These are phyloP conservation scores for Carollia perspicillata DNA, from an alignment of 2,113 vertebrate species.

Conservation along the genomic window DNA sequence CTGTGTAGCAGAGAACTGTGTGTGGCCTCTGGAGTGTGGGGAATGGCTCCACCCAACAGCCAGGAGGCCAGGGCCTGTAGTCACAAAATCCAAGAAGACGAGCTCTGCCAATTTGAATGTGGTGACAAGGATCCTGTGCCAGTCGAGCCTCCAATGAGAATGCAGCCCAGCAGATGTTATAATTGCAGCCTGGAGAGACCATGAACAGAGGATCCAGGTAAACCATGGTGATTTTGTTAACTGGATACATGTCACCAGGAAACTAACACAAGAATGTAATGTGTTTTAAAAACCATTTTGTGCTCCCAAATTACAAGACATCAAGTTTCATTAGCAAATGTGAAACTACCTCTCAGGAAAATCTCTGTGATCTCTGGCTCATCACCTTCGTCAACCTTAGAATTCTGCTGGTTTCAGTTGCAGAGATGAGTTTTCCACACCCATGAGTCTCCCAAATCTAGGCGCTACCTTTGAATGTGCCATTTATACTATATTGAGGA, in stretches of 20 bases:
- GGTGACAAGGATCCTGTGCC: fast-evolving
- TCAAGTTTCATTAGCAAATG: background rate
- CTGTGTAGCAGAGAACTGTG: background rate
- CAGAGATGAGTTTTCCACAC: background rate
- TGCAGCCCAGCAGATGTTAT: background rate
- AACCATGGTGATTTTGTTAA: too few relatives aligned
- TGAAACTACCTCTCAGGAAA: background rate
- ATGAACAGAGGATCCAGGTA: background rate
- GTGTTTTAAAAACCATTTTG: background rate
- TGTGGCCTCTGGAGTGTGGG: too few relatives aligned
- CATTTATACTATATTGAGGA: background rate
- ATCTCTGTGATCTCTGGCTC: background rate
- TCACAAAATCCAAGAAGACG: background rate
- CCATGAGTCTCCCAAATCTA: background rate
- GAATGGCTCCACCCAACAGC: background rate
- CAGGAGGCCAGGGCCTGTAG: background rate
- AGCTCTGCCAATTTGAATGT: background rate
- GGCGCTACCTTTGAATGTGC: background rate
- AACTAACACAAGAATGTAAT: background rate
- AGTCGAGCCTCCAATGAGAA: background rate
- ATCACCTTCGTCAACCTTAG: background rate
- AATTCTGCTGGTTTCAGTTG: background rate
- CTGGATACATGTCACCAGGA: background rate
- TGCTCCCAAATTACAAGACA: background rate
- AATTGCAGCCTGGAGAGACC: background rate